Evolutionary conservation across 2,888 invertebrate species (phyloP), one percentile per base, ranked within the genome.

Genomic region (Brenthis daphne): DNA sequence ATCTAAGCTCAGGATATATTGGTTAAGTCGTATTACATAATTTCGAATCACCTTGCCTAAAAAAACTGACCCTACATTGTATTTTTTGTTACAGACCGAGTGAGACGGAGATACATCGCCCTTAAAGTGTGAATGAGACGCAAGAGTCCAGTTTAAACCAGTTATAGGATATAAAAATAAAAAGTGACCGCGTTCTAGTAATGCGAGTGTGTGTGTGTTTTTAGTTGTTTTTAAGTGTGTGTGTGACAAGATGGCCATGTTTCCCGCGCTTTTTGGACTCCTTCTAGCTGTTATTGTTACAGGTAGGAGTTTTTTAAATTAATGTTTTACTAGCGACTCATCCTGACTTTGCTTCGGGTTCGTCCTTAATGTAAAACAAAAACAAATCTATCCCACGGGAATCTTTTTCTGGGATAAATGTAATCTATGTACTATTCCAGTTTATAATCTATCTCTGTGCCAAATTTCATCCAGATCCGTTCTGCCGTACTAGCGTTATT

Each of bases 251-350:
- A 91, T 91, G 91, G 87, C 90, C 70, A 85, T 77, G 70, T 73
- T 90, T 87, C 85, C 90, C 90, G 91, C 90, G 77, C 75, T 90
- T 87, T 86, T 91, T 77, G 88, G 87, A 84, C 82, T 90, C 77
- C 76, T 90, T 51, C 74, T 90, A 80, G 86, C 83, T 65, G 82
- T 79, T 73, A 71, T 85, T 77, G 90, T 89, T 50, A 82, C 88
- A 91, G 91, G 91, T 91, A 75, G 83, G 87, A 72, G 69, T 69
- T 74, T 72, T 65, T 54, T 33, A 29, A 29, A 20, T 20, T 4
- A 4, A 29, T 29, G 29, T 51, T 53, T 48, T 58, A 8, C 16
- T 37, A 61, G 16, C 58, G 20, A 14, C 20, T 20, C 47, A 43
- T 48, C 24, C n/a, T 58, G 14, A 24, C 8, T 24, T n/a, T 24